These are phyloP conservation scores for Drosophila sechellia DNA, from an alignment of 1,140 invertebrate genomes.

Conservation along the genomic window DNA sequence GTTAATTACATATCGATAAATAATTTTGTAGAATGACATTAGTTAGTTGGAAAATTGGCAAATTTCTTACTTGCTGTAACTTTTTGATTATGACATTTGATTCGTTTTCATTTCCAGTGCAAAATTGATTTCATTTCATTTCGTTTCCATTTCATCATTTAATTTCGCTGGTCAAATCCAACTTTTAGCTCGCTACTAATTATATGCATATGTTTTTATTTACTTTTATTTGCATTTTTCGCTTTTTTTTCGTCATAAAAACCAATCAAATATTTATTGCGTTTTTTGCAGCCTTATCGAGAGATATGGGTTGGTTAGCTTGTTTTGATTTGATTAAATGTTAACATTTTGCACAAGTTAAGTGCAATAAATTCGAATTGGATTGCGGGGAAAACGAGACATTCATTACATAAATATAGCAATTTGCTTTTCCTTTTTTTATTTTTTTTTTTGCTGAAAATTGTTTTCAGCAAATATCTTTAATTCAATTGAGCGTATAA, in stretches of 20 bases:
- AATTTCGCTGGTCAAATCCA: constrained; percentile 38
- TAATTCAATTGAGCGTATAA: constrained; percentile 59
- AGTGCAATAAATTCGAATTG: constrained; percentile 39
- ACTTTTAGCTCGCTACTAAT: constrained; percentile 47
- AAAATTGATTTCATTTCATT: constrained; percentile 44
- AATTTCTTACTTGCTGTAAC: background rate
- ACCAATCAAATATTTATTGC: constrained; percentile 59
- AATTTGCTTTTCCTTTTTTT: constrained; percentile 30
- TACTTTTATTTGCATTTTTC: constrained; percentile 35
- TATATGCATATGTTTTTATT: constrained; percentile 53
- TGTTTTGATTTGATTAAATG: constrained; percentile 71
- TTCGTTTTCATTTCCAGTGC: background rate
- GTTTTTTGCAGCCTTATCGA: constrained; percentile 6
- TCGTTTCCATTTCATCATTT: constrained; percentile 26
- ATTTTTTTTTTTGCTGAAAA: constrained; percentile 24
- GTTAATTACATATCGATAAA: too few relatives aligned
- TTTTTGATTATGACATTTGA: too few relatives aligned
- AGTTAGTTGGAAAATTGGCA: background rate
- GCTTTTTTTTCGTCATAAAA: constrained; percentile 24
- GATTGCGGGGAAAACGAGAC: background rate
- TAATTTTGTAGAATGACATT: background rate
- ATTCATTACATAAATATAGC: constrained; percentile 42
- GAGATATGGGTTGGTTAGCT: constrained; percentile 17
- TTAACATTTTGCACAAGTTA: constrained; percentile 58
- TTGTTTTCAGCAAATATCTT: constrained; percentile 56